phyloP scores from a whole-genome alignment of 2,888 invertebrate species.

The Drosophila gaucha region DNA sequence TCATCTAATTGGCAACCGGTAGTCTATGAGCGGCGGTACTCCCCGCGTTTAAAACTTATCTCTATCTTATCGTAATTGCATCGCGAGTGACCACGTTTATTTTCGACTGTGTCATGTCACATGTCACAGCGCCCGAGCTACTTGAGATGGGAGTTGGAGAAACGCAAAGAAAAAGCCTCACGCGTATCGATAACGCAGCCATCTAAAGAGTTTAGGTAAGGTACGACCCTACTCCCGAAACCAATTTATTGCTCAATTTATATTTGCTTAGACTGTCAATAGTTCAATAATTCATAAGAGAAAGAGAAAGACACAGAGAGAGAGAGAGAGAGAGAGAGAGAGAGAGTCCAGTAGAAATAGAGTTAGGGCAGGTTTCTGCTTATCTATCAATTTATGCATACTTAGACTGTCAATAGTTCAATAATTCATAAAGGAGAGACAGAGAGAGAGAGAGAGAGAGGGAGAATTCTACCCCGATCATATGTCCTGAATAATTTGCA shows the following conservation, averaged over 20 bases:
- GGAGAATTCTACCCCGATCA: constrained; percentile 39
- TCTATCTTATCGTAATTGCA: constrained; percentile 48
- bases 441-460: constrained; percentile 14
- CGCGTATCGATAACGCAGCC: constrained; percentile 65
- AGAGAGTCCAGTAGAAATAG: neutral
- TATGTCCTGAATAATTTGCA: constrained; percentile 65
- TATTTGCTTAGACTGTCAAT: constrained; percentile 77
- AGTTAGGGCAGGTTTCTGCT: neutral
- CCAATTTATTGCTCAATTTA: constrained; percentile 75
- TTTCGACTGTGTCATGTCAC: constrained; percentile 72
- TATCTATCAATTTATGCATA: constrained; percentile 66
- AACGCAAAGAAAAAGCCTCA: constrained; percentile 49
- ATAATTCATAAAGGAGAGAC: constrained; percentile 62
- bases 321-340: constrained; percentile 5
- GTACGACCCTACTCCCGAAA: neutral
- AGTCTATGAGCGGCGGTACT: constrained; percentile 9
- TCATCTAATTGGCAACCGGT: constrained; percentile 59
- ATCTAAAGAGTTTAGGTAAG: neutral
- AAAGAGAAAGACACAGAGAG: neutral
- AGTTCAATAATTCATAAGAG: constrained; percentile 71
- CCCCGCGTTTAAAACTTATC: constrained; percentile 37
- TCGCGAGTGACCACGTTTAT: constrained; percentile 34
- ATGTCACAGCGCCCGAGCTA: constrained; percentile 39
- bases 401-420: constrained; percentile 78
- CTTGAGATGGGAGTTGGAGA: neutral